A percentile compares a stretch with the other conserved stretches of the same genome.
phyloP scores from a whole-genome alignment of 2,888 invertebrate genomes.

The Diabrotica balteata region DNA sequence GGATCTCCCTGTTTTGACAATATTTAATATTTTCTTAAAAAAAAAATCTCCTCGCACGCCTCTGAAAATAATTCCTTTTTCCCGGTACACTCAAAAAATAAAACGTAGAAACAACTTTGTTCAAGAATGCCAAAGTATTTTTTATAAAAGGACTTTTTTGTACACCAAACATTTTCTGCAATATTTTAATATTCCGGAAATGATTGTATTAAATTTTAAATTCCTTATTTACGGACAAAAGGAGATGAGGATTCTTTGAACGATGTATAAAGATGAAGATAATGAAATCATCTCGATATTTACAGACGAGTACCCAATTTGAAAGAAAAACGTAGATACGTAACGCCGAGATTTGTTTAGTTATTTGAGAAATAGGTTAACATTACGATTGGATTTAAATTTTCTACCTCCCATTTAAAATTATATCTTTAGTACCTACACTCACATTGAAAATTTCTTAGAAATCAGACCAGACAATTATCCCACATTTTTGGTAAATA shows the following conservation, averaged over 20 bases:
- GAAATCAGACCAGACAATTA: no score
- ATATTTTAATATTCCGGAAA: conserved; percentile 20
- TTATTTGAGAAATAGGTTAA: no score
- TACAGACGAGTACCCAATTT: not conserved
- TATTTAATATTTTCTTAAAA: no score
- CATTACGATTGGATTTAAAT: no score
- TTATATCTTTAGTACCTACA: no score
- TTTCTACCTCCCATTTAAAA: no score
- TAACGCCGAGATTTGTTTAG: not conserved
- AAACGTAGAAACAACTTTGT: not conserved
- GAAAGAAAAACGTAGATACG: conserved; percentile 1
- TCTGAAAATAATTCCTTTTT: no score
- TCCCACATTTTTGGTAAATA: no score
- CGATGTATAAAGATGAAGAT: conserved; percentile 10
- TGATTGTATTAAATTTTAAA: conserved; percentile 23
- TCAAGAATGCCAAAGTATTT: not conserved
- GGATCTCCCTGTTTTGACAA: no score
- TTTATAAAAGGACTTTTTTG: not conserved
- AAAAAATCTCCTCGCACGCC: no score
- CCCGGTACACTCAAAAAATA: not conserved
- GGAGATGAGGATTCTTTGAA: not conserved
- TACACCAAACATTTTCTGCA: conserved; percentile 11
- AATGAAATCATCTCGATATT: conserved; percentile 17
- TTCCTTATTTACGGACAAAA: conserved; percentile 17
- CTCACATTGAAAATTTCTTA: no score